phyloP scores from a whole-genome alignment of 2,888 invertebrate genomes.

The Chamaedrilus cognettii region DNA sequence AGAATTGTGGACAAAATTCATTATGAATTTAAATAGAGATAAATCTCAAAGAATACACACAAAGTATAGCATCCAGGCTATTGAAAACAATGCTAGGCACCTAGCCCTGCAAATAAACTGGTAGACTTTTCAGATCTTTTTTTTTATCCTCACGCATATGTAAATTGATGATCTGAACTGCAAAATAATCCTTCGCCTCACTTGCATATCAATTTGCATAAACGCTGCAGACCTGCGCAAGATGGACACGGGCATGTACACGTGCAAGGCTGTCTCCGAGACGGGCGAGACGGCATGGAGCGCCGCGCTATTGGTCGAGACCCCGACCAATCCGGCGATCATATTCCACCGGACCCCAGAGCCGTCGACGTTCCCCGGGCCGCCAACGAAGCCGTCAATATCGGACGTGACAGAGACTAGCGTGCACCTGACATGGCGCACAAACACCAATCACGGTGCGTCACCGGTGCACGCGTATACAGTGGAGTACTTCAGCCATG shows the following conservation, averaged over 20 bases:
- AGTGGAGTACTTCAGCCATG: constrained; percentile 59
- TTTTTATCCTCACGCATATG: too few relatives aligned
- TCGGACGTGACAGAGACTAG: constrained; percentile 36
- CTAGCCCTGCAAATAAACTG: too few relatives aligned
- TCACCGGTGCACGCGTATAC: constrained; percentile 38
- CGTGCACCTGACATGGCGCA: constrained; percentile 36
- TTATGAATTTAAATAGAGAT: too few relatives aligned
- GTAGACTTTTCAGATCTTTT: too few relatives aligned
- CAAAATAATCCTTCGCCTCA: too few relatives aligned
- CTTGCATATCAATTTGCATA: too few relatives aligned
- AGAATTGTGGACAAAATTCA: too few relatives aligned
- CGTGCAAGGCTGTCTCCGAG: constrained; percentile 77
- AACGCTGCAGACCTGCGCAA: constrained; percentile 68
- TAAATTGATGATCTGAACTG: too few relatives aligned
- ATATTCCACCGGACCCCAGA: constrained; percentile 43
- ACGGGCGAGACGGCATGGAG: constrained; percentile 71
- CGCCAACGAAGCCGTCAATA: constrained; percentile 37
- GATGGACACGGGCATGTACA: constrained; percentile 76
- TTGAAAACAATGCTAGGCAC: too few relatives aligned
- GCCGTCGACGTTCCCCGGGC: constrained; percentile 41
- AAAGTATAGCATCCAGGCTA: too few relatives aligned
- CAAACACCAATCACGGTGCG: constrained; percentile 40
- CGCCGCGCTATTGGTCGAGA: constrained; percentile 60
- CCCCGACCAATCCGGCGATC: constrained; percentile 63
- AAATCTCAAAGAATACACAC: too few relatives aligned